Evolutionary conservation across 2,888 invertebrate genomes (phyloP).

Genomic region (Panopea generosa): DNA sequence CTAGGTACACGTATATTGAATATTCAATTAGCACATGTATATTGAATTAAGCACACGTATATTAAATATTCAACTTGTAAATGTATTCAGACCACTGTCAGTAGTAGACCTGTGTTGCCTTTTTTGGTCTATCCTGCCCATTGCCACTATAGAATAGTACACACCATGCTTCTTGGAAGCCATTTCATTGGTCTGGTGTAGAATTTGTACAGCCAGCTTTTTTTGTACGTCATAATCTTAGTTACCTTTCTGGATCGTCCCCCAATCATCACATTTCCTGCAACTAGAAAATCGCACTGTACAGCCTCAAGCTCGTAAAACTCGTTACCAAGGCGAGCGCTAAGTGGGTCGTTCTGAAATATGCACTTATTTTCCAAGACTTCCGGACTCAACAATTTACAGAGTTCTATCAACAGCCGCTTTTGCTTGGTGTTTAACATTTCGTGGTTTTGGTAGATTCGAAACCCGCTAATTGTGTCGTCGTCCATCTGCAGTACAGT

Average conservation of each 20-base stretch:
- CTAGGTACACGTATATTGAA: no score
- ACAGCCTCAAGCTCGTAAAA: slow-evolving; percentile 51
- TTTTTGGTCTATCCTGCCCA: no score
- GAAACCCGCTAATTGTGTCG: slow-evolving; percentile 33
- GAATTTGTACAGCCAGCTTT: slow-evolving; percentile 41
- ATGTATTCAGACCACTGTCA: no score
- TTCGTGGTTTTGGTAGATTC: slow-evolving; percentile 39
- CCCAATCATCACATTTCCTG: slow-evolving; percentile 50
- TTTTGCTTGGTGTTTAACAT: slow-evolving; percentile 29
- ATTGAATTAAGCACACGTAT: no score
- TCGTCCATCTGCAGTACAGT: slow-evolving; percentile 44
- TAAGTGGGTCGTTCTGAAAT: slow-evolving; percentile 50
- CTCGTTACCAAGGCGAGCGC: slow-evolving; percentile 39
- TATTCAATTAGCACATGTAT: no score
- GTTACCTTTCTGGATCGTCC: slow-evolving; percentile 47
- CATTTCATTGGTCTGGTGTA: slow-evolving; percentile 34
- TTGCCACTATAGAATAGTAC: no score
- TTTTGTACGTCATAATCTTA: slow-evolving; percentile 58
- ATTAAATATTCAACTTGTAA: no score
- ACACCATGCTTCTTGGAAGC: no score
- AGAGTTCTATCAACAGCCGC: slow-evolving; percentile 37
- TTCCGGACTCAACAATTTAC: slow-evolving; percentile 46
- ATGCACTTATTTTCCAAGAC: slow-evolving; percentile 47
- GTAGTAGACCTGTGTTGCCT: no score
- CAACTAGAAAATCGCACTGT: slow-evolving; percentile 36